These are phyloP conservation scores for Drosophila truncata DNA, from an alignment of 1,140 invertebrate species.

Conservation along the genomic window DNA sequence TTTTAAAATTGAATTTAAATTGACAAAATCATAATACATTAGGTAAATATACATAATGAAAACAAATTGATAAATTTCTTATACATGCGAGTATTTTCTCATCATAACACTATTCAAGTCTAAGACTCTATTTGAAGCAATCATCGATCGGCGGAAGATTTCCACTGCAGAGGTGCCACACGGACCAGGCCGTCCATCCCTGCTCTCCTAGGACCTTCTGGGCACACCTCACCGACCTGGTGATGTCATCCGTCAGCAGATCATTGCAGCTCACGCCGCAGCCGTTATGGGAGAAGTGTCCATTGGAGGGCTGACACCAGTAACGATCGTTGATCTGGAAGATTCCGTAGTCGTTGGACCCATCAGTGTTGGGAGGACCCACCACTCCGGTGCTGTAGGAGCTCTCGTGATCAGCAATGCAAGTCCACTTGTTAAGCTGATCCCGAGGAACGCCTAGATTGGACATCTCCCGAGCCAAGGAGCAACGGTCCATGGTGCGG, in stretches of 20 bases:
- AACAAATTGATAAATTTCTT: too few relatives aligned
- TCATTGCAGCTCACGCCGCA: constrained; percentile 57
- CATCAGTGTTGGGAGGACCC: constrained; percentile 63
- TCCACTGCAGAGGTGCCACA: constrained; percentile 69
- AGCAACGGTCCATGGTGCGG: constrained; percentile 76
- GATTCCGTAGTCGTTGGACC: constrained; percentile 76
- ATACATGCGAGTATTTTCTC: too few relatives aligned
- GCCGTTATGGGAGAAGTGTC: constrained; percentile 64
- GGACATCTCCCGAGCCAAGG: constrained; percentile 77
- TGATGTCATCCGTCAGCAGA: constrained; percentile 66
- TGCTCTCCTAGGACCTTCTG: constrained; percentile 50
- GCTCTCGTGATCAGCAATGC: constrained; percentile 72
- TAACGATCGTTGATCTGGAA: constrained; percentile 81
- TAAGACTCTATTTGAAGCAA: too few relatives aligned
- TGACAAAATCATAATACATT: too few relatives aligned
- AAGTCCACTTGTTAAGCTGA: constrained; percentile 71
- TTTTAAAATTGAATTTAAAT: too few relatives aligned
- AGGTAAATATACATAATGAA: too few relatives aligned
- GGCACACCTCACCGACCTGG: constrained; percentile 66
- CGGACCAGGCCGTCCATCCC: constrained; percentile 71
- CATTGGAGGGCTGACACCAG: constrained; percentile 57
- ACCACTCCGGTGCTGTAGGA: constrained; percentile 58
- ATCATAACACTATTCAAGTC: too few relatives aligned
- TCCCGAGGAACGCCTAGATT: constrained; percentile 68
- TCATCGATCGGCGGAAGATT: too few relatives aligned